A percentile compares a stretch with the other conserved stretches of the same genome.
phyloP scores from a whole-genome alignment of 92 coral and sea anemone species.

The Actinernus sp. region DNA sequence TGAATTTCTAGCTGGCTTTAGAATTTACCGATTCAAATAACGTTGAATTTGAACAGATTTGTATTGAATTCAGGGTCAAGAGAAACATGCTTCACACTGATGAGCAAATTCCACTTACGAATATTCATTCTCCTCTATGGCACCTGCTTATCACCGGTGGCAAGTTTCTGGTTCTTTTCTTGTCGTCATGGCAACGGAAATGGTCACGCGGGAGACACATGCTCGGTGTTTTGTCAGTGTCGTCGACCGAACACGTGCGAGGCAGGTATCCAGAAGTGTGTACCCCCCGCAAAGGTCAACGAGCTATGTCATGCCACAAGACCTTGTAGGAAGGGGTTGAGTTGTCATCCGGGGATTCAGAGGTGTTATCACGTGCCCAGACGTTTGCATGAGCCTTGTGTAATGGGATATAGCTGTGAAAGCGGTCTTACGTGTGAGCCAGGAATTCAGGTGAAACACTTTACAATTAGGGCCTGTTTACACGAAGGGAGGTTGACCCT shows the following conservation, averaged over 20 bases:
- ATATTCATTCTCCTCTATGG: neutral
- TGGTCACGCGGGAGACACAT: slow-evolving; percentile 87
- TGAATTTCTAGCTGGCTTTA: too few relatives aligned
- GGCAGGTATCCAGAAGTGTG: slow-evolving; percentile 91
- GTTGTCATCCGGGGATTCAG: slow-evolving; percentile 99
- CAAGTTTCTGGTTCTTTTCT: slow-evolving; percentile 84
- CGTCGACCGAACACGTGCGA: slow-evolving; percentile 85
- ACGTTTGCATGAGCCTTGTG: slow-evolving; percentile 88
- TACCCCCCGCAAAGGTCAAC: slow-evolving; percentile 65
- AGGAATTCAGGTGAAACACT: slow-evolving; percentile 73
- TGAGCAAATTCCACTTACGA: neutral
- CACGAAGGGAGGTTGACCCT: too few relatives aligned
- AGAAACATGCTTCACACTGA: too few relatives aligned
- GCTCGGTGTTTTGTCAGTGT: slow-evolving; percentile 94
- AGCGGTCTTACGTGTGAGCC: slow-evolving; percentile 95
- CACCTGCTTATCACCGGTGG: slow-evolving; percentile 42
- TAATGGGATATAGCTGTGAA: slow-evolving; percentile 80
- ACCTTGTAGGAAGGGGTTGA: slow-evolving; percentile 84
- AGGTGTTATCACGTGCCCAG: slow-evolving; percentile 94
- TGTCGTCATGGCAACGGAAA: slow-evolving; percentile 94
- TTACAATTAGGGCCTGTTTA: neutral
- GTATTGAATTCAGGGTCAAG: too few relatives aligned
- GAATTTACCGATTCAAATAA: too few relatives aligned
- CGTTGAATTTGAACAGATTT: too few relatives aligned
- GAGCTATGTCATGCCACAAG: slow-evolving; percentile 90